Evolutionary conservation across 1,140 invertebrate genomes (phyloP).

Genomic region (Aphis gossypii): DNA sequence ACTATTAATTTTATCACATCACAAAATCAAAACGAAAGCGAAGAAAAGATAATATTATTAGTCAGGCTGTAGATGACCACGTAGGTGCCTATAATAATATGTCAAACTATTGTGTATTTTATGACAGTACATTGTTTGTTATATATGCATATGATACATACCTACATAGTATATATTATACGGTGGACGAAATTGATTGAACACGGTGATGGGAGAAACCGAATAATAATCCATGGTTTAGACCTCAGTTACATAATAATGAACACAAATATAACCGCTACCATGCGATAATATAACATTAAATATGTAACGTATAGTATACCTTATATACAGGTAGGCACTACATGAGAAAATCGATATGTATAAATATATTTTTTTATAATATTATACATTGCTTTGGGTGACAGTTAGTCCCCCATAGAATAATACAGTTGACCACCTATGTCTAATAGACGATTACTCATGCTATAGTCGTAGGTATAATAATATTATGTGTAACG

Average conservation of each 20-base stretch:
- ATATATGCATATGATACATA: neutral
- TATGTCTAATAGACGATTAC: neutral
- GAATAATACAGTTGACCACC: neutral
- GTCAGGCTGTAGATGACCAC: neutral
- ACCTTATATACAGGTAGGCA: neutral
- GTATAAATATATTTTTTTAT: neutral
- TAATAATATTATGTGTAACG: neutral
- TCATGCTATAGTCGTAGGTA: neutral
- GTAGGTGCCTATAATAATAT: neutral
- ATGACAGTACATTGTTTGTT: neutral
- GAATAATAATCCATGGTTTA: neutral
- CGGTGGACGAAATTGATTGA: neutral
- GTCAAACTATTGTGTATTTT: neutral
- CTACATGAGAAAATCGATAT: neutral
- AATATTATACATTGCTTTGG: neutral
- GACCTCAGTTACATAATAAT: neutral
- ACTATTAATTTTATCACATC: neutral
- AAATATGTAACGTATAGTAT: neutral
- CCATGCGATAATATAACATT: neutral
- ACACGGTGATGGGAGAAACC: neutral
- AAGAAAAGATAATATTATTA: neutral
- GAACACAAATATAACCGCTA: neutral
- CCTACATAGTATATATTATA: neutral
- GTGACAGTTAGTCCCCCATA: neutral
- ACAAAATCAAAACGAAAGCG: neutral